Evolutionary conservation across 2,113 vertebrate genomes (phyloP).

Genomic region (Pachycephala philippinensis): DNA sequence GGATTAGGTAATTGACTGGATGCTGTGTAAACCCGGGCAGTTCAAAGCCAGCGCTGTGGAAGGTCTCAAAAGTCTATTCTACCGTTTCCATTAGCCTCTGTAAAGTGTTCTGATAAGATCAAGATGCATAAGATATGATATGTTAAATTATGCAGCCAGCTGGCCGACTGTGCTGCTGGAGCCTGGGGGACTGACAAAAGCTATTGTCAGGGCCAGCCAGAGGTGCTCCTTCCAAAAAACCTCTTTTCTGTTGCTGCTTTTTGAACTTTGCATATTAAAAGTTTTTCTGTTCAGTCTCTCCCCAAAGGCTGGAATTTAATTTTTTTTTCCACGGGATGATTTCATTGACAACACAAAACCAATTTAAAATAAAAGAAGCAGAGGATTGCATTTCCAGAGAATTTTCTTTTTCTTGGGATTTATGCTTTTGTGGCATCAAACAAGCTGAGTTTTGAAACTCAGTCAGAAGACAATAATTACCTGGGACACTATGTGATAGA

Average conservation of each 20-base stretch:
- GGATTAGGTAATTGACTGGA: neutral
- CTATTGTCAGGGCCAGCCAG: neutral
- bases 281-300: neutral
- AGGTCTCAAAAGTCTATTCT: neutral
- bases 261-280: neutral
- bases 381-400: neutral
- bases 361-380: neutral
- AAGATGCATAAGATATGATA: neutral
- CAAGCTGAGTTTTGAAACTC: neutral
- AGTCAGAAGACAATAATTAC: neutral
- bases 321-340: neutral
- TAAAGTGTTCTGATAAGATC: neutral
- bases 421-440: neutral
- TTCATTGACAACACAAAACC: neutral
- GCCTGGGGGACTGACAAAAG: neutral
- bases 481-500: neutral
- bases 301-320: neutral
- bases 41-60: neutral
- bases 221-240: neutral
- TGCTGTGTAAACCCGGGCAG: neutral
- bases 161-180: neutral
- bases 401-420: neutral
- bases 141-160: conserved; percentile 1
- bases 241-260: neutral
- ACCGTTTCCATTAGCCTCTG: neutral